These are phyloP conservation scores for Drosophila suboccidentalis DNA, from an alignment of 2,888 invertebrate species.

Conservation along the genomic window DNA sequence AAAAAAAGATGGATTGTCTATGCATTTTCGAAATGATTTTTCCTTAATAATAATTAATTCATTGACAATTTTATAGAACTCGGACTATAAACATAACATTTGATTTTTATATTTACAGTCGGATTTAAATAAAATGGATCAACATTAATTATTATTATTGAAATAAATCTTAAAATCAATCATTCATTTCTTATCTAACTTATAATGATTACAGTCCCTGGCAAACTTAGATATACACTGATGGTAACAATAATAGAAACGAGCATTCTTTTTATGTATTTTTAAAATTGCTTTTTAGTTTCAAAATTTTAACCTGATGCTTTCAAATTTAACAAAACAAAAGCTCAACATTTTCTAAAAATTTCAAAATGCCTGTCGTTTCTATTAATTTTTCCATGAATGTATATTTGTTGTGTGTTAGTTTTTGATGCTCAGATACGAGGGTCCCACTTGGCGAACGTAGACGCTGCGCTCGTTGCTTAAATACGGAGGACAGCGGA, in stretches of 20 bases:
- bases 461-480: conserved; percentile 89
- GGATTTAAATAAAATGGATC: background rate
- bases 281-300: too few species aligned
- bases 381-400: too few species aligned
- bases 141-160: too few species aligned
- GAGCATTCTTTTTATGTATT: too few species aligned
- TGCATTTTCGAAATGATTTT: too few species aligned
- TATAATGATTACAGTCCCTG: background rate
- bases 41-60: background rate
- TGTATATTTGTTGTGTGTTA: conserved; percentile 40
- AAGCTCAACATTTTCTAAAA: too few species aligned
- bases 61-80: background rate
- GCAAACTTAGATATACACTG: too few species aligned
- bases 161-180: background rate
- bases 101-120: background rate
- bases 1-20: too few species aligned
- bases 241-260: too few species aligned
- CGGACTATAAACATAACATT: background rate
- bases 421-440: conserved; percentile 85
- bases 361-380: too few species aligned
- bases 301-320: too few species aligned
- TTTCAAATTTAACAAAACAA: too few species aligned
- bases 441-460: conserved; percentile 91
- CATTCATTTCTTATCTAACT: background rate
- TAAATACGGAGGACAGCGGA: conserved; percentile 88